Percentiles rank a stretch among this genome's conserved stretches.
phyloP scores from a whole-genome alignment of 2,888 invertebrate species.

The Dendrolimus houi region DNA sequence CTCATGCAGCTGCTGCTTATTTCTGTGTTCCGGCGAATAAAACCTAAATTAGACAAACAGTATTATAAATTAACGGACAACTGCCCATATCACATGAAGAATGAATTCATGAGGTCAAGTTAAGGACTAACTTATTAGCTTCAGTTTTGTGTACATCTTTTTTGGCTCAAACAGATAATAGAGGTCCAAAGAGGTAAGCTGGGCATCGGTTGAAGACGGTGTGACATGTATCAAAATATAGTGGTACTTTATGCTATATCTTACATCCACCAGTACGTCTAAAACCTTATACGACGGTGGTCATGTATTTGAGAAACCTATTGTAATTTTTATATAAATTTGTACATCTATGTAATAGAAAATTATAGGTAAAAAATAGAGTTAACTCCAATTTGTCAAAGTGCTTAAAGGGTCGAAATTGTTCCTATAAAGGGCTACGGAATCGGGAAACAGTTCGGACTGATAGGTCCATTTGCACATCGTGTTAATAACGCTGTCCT shows the following conservation, averaged over 20 bases:
- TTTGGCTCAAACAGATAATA: too few relatives aligned
- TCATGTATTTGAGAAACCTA: not conserved
- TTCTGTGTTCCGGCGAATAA: not conserved
- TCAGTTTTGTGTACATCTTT: too few relatives aligned
- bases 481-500: not conserved
- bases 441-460: not conserved
- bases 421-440: slow-evolving; percentile 6
- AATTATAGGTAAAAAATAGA: not conserved
- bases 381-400: slow-evolving; percentile 14
- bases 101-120: too few relatives aligned
- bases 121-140: too few relatives aligned
- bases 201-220: too few relatives aligned
- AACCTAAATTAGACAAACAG: not conserved
- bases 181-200: too few relatives aligned
- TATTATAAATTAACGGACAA: not conserved
- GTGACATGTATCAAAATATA: too few relatives aligned
- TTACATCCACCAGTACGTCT: too few relatives aligned
- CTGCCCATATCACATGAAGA: not conserved
- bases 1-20: not conserved
- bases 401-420: slow-evolving; percentile 14
- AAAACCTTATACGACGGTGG: too few relatives aligned
- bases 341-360: not conserved
- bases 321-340: not conserved
- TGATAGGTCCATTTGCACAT: not conserved
- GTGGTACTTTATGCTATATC: too few relatives aligned